Percentiles rank a stretch among this genome's conserved stretches.
Conservation (phyloP, 2,797 vertebrate species). For the Sebastes cheni region DNA sequence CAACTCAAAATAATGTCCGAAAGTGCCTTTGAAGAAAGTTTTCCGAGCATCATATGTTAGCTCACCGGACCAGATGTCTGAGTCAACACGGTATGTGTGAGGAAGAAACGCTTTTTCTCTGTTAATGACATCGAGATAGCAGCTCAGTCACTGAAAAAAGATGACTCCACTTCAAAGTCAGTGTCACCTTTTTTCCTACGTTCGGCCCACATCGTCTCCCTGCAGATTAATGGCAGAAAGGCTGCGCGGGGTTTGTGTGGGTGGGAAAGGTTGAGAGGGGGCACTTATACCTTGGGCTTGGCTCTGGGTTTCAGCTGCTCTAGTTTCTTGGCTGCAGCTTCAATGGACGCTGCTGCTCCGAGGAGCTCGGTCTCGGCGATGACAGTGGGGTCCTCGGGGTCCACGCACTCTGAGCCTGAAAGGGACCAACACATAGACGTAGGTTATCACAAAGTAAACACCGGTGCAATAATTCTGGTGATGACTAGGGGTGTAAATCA, state of each 20-base stretch:
- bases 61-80: constrained; percentile 46
- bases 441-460: constrained; percentile 4
- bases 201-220: constrained; percentile 24
- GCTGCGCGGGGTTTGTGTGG: constrained; percentile 45
- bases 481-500: too few relatives aligned
- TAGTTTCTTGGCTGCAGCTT: constrained; percentile 99
- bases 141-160: constrained; percentile 45
- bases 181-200: constrained; percentile 61
- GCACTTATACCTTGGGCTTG: constrained; percentile 93
- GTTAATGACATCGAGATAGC: constrained; percentile 38
- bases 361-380: constrained; percentile 96
- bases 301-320: constrained; percentile 97
- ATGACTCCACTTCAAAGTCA: constrained; percentile 61
- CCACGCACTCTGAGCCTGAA: constrained; percentile 95
- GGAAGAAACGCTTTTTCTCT: not conserved
- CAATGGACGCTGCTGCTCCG: constrained; percentile 97
- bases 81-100: constrained; percentile 35
- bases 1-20: constrained; percentile 60
- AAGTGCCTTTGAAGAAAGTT: constrained; percentile 67
- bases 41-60: constrained; percentile 36
- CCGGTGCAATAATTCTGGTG: not conserved
- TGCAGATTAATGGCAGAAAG: constrained; percentile 59
- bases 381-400: constrained; percentile 96
- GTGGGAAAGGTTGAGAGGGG: constrained; percentile 43
- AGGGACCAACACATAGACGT: constrained; percentile 26